phyloP scores from a whole-genome alignment of 2,797 vertebrate genomes.

The Pempheris klunzingeri region DNA sequence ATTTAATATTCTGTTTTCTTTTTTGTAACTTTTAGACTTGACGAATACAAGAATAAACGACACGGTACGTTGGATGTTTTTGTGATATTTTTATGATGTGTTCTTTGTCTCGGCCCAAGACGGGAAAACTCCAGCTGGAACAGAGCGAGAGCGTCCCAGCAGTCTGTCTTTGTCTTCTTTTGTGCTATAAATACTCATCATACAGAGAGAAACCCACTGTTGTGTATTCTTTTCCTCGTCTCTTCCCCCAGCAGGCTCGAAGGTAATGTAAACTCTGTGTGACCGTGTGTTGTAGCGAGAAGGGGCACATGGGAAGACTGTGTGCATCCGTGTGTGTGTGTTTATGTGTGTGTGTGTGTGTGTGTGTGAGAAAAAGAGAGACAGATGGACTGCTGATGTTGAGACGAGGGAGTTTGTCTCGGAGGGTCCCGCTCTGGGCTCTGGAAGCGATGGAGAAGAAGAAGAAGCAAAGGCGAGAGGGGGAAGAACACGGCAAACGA shows the following conservation, averaged over 20 bases:
- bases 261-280: constrained; percentile 50
- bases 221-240: constrained; percentile 12
- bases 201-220: constrained; percentile 21
- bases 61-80: not conserved
- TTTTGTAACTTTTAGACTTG: not conserved
- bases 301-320: constrained; percentile 14
- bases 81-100: not conserved
- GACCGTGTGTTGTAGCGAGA: constrained; percentile 20
- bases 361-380: not conserved
- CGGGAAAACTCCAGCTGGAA: constrained; percentile 17
- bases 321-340: constrained; percentile 4
- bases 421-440: constrained; percentile 39
- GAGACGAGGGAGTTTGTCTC: constrained; percentile 33
- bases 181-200: constrained; percentile 55
- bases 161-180: constrained; percentile 10
- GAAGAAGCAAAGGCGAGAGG: not conserved
- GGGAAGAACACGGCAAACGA: not conserved
- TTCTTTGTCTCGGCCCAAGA: constrained; percentile 21
- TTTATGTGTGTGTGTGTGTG: not conserved
- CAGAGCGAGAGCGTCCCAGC: constrained; percentile 21
- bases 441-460: constrained; percentile 36
- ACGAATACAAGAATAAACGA: not conserved
- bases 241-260: constrained; percentile 36
- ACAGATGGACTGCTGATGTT: constrained; percentile 57
- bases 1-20: not conserved